A percentile compares a stretch with the other conserved stretches of the same genome.
Evolutionary conservation across 2,888 invertebrate genomes (phyloP).

Genomic region (Beris chalybata): DNA sequence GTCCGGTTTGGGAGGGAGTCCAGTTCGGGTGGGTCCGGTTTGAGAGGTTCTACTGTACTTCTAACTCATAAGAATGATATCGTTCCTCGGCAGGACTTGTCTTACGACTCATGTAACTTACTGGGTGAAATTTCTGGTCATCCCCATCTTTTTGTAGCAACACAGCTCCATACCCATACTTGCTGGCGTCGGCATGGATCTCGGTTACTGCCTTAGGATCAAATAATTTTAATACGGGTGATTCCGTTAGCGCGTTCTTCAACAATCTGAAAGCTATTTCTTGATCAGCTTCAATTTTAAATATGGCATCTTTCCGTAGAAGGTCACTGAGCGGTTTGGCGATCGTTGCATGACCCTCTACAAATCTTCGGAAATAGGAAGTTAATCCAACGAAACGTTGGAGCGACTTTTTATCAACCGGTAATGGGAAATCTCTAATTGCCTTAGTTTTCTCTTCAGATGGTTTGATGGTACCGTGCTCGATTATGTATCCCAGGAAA

Average conservation of each 20-base stretch:
- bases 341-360: conserved; percentile 44
- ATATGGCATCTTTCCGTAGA: conserved; percentile 21
- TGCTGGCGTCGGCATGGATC: conserved; percentile 37
- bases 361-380: conserved; percentile 49
- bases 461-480: conserved; percentile 32
- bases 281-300: conserved; percentile 43
- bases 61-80: conserved; percentile 41
- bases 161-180: conserved; percentile 39
- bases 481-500: conserved; percentile 40
- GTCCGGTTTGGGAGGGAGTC: no score
- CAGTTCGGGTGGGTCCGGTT: no score
- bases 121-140: conserved; percentile 37
- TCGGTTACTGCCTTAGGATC: conserved; percentile 26
- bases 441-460: conserved; percentile 31
- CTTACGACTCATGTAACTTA: conserved; percentile 41
- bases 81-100: conserved; percentile 39
- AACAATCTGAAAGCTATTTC: conserved; percentile 30
- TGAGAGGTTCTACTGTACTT: no score
- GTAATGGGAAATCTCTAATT: conserved; percentile 41
- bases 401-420: conserved; percentile 42
- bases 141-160: conserved; percentile 39
- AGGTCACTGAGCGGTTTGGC: conserved; percentile 46
- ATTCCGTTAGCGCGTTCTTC: not conserved
- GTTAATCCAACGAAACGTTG: conserved; percentile 48
- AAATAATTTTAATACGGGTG: conserved; percentile 32